Percentiles rank a stretch among this genome's conserved stretches.
phyloP scores from a whole-genome alignment of 2,113 vertebrate species.

The Eublepharis macularius region DNA sequence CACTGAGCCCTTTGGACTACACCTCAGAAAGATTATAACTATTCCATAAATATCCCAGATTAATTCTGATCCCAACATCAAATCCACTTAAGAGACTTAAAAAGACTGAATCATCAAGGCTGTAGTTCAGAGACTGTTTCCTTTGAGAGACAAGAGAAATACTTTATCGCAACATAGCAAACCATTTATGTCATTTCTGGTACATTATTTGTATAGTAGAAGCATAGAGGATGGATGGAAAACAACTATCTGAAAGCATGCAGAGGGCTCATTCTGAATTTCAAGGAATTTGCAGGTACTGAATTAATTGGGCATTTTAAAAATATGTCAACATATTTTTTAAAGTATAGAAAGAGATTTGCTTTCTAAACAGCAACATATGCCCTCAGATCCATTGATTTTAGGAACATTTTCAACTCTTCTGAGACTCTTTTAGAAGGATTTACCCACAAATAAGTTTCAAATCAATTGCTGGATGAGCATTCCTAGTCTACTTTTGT shows the following conservation, averaged over 20 bases:
- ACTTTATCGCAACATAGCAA: constrained; percentile 50
- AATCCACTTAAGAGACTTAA: constrained; percentile 77
- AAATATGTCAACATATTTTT: background rate
- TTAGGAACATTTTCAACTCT: constrained; percentile 6
- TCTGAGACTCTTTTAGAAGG: background rate
- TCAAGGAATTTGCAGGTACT: background rate
- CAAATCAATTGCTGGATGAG: background rate
- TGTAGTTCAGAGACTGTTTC: constrained; percentile 49
- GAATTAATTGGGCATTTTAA: background rate
- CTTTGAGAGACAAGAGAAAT: constrained; percentile 42
- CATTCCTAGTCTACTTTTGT: background rate
- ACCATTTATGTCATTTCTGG: constrained; percentile 59
- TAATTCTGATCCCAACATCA: constrained; percentile 72
- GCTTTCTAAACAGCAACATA: constrained; percentile 14
- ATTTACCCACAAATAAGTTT: background rate
- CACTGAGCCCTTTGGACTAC: constrained; percentile 38
- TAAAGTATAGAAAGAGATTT: background rate
- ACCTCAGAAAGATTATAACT: constrained; percentile 59
- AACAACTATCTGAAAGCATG: constrained; percentile 31
- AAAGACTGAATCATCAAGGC: constrained; percentile 58
- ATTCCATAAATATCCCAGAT: constrained; percentile 78
- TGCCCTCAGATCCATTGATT: background rate
- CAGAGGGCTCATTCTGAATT: background rate
- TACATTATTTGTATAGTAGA: constrained; percentile 44
- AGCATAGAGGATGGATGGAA: constrained; percentile 18